Conservation (phyloP, 2,113 vertebrate species). For the Tupaia tana region DNA sequence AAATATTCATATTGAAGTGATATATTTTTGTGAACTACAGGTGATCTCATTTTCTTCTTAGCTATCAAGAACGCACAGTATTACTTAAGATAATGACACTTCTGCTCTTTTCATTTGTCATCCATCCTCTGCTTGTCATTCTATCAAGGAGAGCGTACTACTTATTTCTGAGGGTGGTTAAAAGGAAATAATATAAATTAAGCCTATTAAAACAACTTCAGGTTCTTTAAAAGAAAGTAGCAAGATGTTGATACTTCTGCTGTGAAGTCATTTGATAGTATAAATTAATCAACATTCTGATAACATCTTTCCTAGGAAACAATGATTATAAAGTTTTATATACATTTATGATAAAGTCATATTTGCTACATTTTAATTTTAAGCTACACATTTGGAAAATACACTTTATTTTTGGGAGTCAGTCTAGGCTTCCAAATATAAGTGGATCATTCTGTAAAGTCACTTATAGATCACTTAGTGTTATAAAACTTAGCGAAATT, state of each 20-base stretch:
- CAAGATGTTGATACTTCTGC: background rate
- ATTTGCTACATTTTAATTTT: constrained; percentile 19
- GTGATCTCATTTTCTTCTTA: constrained; percentile 37
- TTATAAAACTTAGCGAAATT: background rate
- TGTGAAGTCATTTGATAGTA: background rate
- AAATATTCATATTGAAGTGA: background rate
- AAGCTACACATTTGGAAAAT: background rate
- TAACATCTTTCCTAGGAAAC: background rate
- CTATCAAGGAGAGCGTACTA: background rate
- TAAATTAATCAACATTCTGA: constrained; percentile 1
- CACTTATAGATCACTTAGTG: background rate
- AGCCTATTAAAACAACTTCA: background rate
- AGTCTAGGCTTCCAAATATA: constrained; percentile 1
- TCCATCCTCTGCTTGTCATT: background rate
- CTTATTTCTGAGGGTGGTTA: background rate
- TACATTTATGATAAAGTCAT: background rate
- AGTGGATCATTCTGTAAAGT: background rate
- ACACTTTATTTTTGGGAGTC: constrained; percentile 22
- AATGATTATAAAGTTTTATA: background rate
- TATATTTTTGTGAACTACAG: background rate
- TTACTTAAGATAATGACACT: constrained; percentile 34
- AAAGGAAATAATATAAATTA: constrained; percentile 14
- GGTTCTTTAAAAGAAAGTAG: constrained; percentile 9
- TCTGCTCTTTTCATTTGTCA: constrained; percentile 43
- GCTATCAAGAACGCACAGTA: background rate